Base-by-base conservation (phyloP, 2,113 vertebrate species). In the Sitta europaea region DNA sequence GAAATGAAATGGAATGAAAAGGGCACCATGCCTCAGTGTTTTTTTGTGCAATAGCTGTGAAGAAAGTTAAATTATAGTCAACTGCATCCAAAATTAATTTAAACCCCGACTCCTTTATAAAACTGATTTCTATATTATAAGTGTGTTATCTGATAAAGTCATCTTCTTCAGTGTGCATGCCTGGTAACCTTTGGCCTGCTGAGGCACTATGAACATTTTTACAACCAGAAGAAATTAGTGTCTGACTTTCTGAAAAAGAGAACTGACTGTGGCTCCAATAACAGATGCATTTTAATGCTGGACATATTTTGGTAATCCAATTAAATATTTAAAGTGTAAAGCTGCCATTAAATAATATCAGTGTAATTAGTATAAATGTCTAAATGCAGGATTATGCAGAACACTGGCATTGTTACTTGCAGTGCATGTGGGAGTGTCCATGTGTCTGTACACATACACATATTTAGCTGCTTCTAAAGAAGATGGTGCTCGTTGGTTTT, bases 261-360 rank as follows among this genome's bases (percentile, higher is more conserved):
- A 80, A 43, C 14, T 25, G 45, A 76, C 54, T 59, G 18, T 19
- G 47, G 68, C 38, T 92, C 29, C 65, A 59, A n/a, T 8, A 65
- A 82, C 31, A 70, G 71, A 74, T 90, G 63, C 13, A 17, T 79
- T 91, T 92, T 42, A 79, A 77, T 74, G 43, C 36, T 61, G 45
- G 75, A 68, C 31, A 9, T 71, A 90, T 78, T 95, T 94, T 88
- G 75, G 53, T 88, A 90, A 90, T 88, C 57, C 63, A 88, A 72
- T 92, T 67, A 93, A 50, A 53, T 80, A 88, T 91, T 84, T 81
- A 58, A 74, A 74, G 23, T 78, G 65, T 72, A 92, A 92, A 91
- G 2, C 19, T 61, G 72, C 28, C 53, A 58, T 93, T 96, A 90
- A 88, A 75, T 80, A 67, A 38, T 93, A 77, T 53, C 14, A 3